Evolutionary conservation across 2,888 invertebrate genomes (phyloP).

Genomic region (Hyalella azteca): DNA sequence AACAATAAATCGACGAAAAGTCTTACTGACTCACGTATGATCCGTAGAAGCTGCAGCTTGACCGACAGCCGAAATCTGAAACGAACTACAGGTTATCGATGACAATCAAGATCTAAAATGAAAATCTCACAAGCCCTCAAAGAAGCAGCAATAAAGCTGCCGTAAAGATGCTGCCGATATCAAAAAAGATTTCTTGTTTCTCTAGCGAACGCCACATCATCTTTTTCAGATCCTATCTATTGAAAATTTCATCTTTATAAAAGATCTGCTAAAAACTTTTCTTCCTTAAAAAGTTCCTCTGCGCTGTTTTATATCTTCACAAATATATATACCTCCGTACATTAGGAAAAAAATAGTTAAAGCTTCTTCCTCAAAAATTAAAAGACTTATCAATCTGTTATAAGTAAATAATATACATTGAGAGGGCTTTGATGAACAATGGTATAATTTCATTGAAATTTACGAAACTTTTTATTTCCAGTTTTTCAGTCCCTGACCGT

Average conservation of each 20-base stretch:
- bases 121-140: slow-evolving; percentile 9
- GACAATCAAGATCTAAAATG: not conserved
- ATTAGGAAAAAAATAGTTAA: not conserved
- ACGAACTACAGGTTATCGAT: not conserved
- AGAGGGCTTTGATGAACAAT: no score
- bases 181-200: not conserved
- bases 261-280: not conserved
- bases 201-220: not conserved
- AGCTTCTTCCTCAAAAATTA: no score
- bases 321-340: not conserved
- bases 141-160: slow-evolving; percentile 24
- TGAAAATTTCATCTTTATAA: not conserved
- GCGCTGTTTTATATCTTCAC: not conserved
- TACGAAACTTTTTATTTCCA: no score
- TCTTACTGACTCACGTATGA: not conserved
- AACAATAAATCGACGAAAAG: not conserved
- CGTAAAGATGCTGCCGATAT: not conserved
- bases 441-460: not conserved
- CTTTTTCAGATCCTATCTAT: not conserved
- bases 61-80: not conserved
- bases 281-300: not conserved
- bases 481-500: no score
- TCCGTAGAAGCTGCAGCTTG: not conserved
- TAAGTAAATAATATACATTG: no score
- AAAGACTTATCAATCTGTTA: no score